phyloP scores from a whole-genome alignment of 2,113 vertebrate species.

The Polyodon spathula region DNA sequence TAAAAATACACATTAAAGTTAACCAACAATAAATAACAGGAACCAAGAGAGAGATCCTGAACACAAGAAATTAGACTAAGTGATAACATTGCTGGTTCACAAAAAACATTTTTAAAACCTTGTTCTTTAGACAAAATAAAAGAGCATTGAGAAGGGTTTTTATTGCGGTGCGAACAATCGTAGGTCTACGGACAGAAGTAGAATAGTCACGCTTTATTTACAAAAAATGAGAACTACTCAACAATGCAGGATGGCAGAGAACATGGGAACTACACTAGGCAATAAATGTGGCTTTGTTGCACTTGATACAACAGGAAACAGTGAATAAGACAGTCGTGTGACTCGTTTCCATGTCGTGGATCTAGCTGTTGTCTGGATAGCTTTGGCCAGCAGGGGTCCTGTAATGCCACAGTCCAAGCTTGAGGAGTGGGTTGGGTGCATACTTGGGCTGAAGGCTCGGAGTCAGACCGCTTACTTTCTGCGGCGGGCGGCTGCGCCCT shows the following conservation, averaged over 20 bases:
- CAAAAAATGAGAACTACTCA: conserved; percentile 61
- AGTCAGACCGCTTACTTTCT: conserved; percentile 68
- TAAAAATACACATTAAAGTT: too few species aligned
- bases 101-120: too few species aligned
- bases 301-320: conserved; percentile 18
- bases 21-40: too few species aligned
- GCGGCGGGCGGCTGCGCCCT: conserved; percentile 77
- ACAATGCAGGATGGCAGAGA: conserved; percentile 42
- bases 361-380: conserved; percentile 27
- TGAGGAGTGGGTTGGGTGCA: conserved; percentile 18
- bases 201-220: conserved; percentile 67
- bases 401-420: conserved; percentile 28
- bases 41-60: too few species aligned
- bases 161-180: conserved; percentile 48
- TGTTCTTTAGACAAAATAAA: too few species aligned
- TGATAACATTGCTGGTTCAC: too few species aligned
- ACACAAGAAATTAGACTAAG: too few species aligned
- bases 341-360: conserved; percentile 28
- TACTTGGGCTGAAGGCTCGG: conserved; percentile 12
- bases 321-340: conserved; percentile 25
- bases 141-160: conserved; percentile 18
- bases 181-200: conserved; percentile 40
- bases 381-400: conserved; percentile 33
- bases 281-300: conserved; percentile 39
- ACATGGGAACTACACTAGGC: conserved; percentile 30